Evolutionary conservation across 2,113 vertebrate species (phyloP).

Genomic region (Heloderma charlesbogerti): DNA sequence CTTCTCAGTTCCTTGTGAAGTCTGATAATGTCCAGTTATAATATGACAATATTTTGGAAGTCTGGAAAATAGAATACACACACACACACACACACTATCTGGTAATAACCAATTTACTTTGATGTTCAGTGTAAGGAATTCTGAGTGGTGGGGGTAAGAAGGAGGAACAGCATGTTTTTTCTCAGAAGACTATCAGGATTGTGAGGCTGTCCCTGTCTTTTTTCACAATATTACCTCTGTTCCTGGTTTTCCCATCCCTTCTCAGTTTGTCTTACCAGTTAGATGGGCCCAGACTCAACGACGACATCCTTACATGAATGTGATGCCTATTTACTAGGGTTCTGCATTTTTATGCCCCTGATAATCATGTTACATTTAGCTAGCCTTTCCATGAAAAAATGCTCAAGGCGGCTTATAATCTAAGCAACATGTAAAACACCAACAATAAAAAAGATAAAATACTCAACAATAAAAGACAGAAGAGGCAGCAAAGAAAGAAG

Average conservation of each 20-base stretch:
- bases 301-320: not conserved
- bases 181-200: not conserved
- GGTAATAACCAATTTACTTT: too few relatives aligned
- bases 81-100: too few relatives aligned
- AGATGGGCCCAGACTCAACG: not conserved
- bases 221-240: not conserved
- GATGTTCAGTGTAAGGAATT: not conserved
- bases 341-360: not conserved
- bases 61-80: not conserved
- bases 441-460: too few relatives aligned
- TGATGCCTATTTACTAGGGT: not conserved
- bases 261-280: not conserved
- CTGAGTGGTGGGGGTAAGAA: too few relatives aligned
- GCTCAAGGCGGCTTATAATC: too few relatives aligned
- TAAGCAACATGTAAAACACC: too few relatives aligned
- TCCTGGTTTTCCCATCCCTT: not conserved
- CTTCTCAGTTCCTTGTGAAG: not conserved
- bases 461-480: too few relatives aligned
- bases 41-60: not conserved
- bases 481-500: too few relatives aligned
- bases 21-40: not conserved
- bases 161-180: not conserved
- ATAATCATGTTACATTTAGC: too few relatives aligned
- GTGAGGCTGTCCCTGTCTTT: not conserved
- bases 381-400: too few relatives aligned